A percentile compares a stretch with the other conserved stretches of the same genome.
Evolutionary conservation across 1,140 invertebrate genomes (phyloP).

Genomic region (Bradynema listronoti): DNA sequence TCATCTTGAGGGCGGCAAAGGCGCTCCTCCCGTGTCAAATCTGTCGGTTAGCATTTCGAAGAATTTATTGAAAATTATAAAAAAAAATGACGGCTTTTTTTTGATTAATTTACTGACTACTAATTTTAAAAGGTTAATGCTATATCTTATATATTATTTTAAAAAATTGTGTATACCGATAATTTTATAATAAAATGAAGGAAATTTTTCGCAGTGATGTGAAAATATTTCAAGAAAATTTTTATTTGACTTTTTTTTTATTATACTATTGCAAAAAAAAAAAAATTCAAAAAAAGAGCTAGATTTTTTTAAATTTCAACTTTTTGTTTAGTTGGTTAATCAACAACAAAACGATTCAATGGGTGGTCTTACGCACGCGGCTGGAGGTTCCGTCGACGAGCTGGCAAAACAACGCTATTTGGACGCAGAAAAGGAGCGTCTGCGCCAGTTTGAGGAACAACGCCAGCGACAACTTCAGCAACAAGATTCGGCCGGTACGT

Average conservation of each 20-base stretch:
- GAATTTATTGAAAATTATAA: too few relatives aligned
- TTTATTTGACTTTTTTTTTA: too few relatives aligned
- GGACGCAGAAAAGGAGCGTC: slow-evolving; percentile 54
- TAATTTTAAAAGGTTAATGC: too few relatives aligned
- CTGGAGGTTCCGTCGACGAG: slow-evolving; percentile 42
- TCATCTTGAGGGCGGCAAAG: slow-evolving; percentile 68
- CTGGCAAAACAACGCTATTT: slow-evolving; percentile 48
- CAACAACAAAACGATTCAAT: slow-evolving; percentile 37
- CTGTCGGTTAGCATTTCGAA: too few relatives aligned
- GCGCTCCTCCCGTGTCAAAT: slow-evolving; percentile 40
- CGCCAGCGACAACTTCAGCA: slow-evolving; percentile 58
- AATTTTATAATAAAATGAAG: too few relatives aligned
- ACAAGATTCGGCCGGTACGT: too few relatives aligned
- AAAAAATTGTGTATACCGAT: background rate
- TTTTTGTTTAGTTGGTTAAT: slow-evolving; percentile 34
- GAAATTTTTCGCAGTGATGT: too few relatives aligned
- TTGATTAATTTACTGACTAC: too few relatives aligned
- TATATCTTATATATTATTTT: background rate
- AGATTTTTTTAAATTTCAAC: background rate
- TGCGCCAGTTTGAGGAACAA: slow-evolving; percentile 54
- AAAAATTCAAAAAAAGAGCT: slow-evolving; percentile 2
- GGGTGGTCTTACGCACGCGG: slow-evolving; percentile 8
- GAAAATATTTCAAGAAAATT: too few relatives aligned
- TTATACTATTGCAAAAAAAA: slow-evolving; percentile 1
- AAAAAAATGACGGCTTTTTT: too few relatives aligned